Base-by-base conservation (phyloP, 2,888 invertebrate genomes). In the Trichopoda pennipes region DNA sequence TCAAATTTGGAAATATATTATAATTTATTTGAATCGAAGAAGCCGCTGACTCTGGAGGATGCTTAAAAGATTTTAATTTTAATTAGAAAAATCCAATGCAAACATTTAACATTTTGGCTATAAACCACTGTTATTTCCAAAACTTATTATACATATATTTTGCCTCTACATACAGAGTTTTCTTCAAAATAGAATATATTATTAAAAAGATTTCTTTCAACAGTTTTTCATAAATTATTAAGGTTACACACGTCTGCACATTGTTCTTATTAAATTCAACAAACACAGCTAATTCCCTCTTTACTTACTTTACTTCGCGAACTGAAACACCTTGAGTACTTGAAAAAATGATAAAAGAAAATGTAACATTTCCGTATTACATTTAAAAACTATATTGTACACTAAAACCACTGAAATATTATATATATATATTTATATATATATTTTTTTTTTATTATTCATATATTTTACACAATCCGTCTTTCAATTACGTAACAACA, bases 401-500 rank as follows among this genome's bases (percentile, higher is more conserved):
- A 75, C 70, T 60, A 55, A 55, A 35, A 56, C 47, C 23, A 68
- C 23, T 51, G 49, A 19, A 63, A 63, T 49, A 19, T 32, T 44
- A 53, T n/a, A 61, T 49, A 51, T n/a, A n/a, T n/a, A n/a, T n/a
- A n/a, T n/a, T n/a, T n/a, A n/a, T n/a, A n/a, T n/a, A n/a, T n/a
- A n/a, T n/a, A n/a, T n/a, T n/a, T n/a, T 69, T 49, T 55, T 74
- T 49, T 80, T 74, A 69, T 69, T 74, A 51, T 53, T 58, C 51
- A 42, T 60, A 53, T 81, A 69, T 61, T 82, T 79, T 82, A 32
- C 55, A 82, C 75, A 69, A 80, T 77, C 60, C 76, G 64, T 77
- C 68, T 74, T 35, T 60, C 80, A 73, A 80, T 83, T 80, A 83
- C 80, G 76, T 83, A 80, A 83, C 79, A 75, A 83, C 82, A 82